phyloP scores from a whole-genome alignment of 2,888 invertebrate genomes.

The Pardosa pseudoannulata region DNA sequence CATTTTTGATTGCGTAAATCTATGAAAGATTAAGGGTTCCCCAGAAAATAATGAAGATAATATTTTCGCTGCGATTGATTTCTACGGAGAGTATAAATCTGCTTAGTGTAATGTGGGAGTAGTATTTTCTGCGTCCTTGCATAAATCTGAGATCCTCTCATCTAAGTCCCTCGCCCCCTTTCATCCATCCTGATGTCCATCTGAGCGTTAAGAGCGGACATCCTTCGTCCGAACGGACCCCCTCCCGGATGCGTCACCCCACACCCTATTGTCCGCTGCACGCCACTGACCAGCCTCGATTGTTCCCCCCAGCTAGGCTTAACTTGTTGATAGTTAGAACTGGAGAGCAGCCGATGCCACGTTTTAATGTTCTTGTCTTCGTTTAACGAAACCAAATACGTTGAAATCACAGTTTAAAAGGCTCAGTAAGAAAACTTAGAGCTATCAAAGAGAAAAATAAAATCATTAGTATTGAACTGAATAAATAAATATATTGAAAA shows the following conservation, averaged over 20 bases:
- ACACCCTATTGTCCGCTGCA: conserved; percentile 34
- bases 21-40: too few species aligned
- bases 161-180: not conserved
- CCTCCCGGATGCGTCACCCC: conserved; percentile 59
- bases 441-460: too few species aligned
- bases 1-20: too few species aligned
- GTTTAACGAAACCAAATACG: too few species aligned
- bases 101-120: too few species aligned
- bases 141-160: not conserved
- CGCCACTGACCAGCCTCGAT: conserved; percentile 48
- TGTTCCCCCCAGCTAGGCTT: conserved; percentile 16
- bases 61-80: too few species aligned
- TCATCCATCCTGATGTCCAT: conserved; percentile 20
- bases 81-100: too few species aligned
- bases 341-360: not conserved
- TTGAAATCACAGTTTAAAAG: too few species aligned
- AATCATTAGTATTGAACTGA: too few species aligned
- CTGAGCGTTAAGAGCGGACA: conserved; percentile 64
- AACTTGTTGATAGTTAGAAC: conserved; percentile 47
- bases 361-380: not conserved
- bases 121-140: not conserved
- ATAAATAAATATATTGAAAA: too few species aligned
- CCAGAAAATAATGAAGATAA: too few species aligned
- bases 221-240: conserved; percentile 61
- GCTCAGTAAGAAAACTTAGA: too few species aligned